Evolutionary conservation across 2,113 vertebrate species (phyloP), one percentile per base, ranked within the genome.

Genomic region (Galeopterus variegatus): DNA sequence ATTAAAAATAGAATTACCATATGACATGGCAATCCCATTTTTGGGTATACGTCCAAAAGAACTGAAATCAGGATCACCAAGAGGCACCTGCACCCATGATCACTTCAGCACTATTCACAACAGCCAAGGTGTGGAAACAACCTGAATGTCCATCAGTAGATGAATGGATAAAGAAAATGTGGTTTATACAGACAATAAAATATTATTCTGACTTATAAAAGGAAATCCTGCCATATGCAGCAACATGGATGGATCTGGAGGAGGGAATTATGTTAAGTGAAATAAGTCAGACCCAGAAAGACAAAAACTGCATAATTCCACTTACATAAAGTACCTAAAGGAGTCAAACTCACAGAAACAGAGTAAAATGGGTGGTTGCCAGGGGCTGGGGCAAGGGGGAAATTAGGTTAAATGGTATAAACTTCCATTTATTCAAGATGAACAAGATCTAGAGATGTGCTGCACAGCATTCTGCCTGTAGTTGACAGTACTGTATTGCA

Each of bases 401-500:
- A 36, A 0, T 1, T 4, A n/a, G 6, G 18, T 62, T 21, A 21
- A 13, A 12, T 14, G 21, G 48, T 45, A 52, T 10, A 26, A 54
- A 17, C 24, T 65, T 36, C 31, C 50, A 13, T 58, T 64, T 41
- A 19, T 5, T 28, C 13, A 31, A n/a, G 60, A n/a, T 8, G 67
- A 54, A 8, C 17, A 18, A 33, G 4, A 15, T 45, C 28, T 26
- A 41, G 14, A 48, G 36, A 69, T 73, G 18, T 6, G 14, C 65
- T 33, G 14, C 31, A 6, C 18, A 2, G 12, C 2, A 0, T n/a
- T 12, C 50, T 24, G 10, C n/a, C 54, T 33, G 5, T 1, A 33
- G 48, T 14, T 23, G 23, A n/a, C 48, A 73, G 23, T 3, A 11
- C 45, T 3, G 5, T 0, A 15, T 33, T 26, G 26, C 48, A 56